Evolutionary conservation across 2,888 invertebrate species (phyloP).

Genomic region (Drosophila merina): DNA sequence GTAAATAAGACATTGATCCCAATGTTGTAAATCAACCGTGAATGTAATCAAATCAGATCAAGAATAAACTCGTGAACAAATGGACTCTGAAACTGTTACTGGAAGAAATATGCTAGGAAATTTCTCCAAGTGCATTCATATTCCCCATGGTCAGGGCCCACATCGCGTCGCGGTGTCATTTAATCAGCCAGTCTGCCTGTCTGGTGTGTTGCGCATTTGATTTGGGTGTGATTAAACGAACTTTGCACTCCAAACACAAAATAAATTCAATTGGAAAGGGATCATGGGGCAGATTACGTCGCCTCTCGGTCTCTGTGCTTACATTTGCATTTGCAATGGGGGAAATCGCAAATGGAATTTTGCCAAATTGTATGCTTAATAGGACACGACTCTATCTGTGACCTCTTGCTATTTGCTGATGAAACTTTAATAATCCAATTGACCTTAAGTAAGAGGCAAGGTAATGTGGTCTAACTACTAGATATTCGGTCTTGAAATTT

Average conservation of each 20-base stretch:
- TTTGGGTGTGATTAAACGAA: conserved; percentile 69
- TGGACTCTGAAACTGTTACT: neutral
- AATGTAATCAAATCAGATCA: conserved; percentile 9
- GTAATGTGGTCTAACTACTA: neutral
- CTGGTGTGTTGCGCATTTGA: conserved; percentile 54
- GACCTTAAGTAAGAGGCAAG: neutral
- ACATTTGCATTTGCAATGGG: conserved; percentile 65
- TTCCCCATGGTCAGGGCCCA: neutral
- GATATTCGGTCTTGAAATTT: neutral
- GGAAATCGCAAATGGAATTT: conserved; percentile 59
- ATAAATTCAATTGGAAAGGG: conserved; percentile 21
- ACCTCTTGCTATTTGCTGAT: neutral
- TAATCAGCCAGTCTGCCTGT: conserved; percentile 31
- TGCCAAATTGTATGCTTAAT: conserved; percentile 18
- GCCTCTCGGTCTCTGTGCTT: conserved; percentile 47
- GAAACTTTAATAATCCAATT: neutral
- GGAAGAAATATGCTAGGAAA: neutral
- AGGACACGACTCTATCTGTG: conserved; percentile 1
- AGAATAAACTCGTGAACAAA: neutral
- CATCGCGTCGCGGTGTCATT: conserved; percentile 7
- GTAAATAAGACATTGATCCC: conserved; percentile 24
- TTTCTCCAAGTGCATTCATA: neutral
- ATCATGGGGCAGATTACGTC: conserved; percentile 57
- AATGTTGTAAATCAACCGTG: conserved; percentile 16
- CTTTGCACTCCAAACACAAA: conserved; percentile 53